phyloP scores from a whole-genome alignment of 2,797 vertebrate genomes.

The Cetoscarus ocellatus region DNA sequence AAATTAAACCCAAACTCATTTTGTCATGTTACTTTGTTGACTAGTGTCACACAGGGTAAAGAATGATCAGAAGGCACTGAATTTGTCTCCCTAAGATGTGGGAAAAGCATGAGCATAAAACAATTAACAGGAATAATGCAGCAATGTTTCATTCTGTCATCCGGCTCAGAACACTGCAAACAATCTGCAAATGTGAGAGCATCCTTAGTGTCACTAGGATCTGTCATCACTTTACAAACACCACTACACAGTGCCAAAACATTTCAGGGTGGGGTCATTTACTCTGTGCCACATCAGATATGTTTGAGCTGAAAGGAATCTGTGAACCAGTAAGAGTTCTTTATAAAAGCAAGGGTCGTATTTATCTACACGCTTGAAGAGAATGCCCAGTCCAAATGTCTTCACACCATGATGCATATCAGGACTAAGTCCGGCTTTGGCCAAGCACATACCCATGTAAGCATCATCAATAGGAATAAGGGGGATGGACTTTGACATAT shows the following conservation, averaged over 20 bases:
- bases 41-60: too few species aligned
- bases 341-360: constrained; percentile 84
- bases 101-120: too few species aligned
- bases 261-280: constrained; percentile 51
- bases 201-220: not conserved
- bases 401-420: not conserved
- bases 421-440: constrained; percentile 3
- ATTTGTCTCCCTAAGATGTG: too few species aligned
- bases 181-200: too few species aligned
- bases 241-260: not conserved
- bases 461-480: constrained; percentile 8
- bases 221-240: not conserved
- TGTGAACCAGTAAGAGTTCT: constrained; percentile 61
- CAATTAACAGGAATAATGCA: too few species aligned
- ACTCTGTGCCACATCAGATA: constrained; percentile 84
- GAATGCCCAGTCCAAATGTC: too few species aligned
- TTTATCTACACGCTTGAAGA: too few species aligned
- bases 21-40: too few species aligned
- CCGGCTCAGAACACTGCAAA: too few species aligned
- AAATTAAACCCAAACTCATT: too few species aligned
- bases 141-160: too few species aligned
- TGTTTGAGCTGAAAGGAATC: constrained; percentile 79
- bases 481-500: not conserved
- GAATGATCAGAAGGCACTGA: too few species aligned
- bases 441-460: not conserved